Evolutionary conservation across 2,888 invertebrate species (phyloP), one percentile per base, ranked within the genome.

Genomic region (Hermaeophaga mercurialis): DNA sequence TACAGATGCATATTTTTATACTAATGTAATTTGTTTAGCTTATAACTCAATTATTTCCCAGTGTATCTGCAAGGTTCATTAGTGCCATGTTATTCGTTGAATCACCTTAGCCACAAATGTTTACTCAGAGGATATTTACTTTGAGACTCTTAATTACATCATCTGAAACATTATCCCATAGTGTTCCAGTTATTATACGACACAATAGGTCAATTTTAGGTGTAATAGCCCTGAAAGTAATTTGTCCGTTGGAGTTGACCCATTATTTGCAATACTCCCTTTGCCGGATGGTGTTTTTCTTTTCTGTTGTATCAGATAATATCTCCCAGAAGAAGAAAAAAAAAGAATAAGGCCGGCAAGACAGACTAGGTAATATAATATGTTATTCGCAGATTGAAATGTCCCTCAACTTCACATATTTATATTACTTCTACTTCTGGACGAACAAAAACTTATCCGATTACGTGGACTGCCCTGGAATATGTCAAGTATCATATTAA

Each of bases 301-400:
- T 55, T 53, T 49, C 48, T 52, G 47, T 58, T 53, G 57, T 56
- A 44, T 56, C 54, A 44, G 31, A 59, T 56, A 56, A 59, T 56
- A 50, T 55, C 44, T 38, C 56, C 56, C 49, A 26, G 26, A 15
- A 47, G 47, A 56, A 43, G 47, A n/a, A n/a, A n/a, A n/a, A n/a
- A 61, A 56, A 56, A 55, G 49, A 43, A 52, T 50, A 43, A 41
- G 50, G 50, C 26, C 28, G 48, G 43, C 49, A 28, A 11, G 41
- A 33, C 47, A 34, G 48, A 54, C 57, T 43, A 59, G 53, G 59
- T 57, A 49, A 62, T 57, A 38, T 44, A 55, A 62, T 62, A 62
- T 59, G 59, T 62, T 62, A 58, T 62, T 57, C 55, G 49, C 53
- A 59, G 54, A 59, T 61, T 59, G 62, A 53, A 62, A 59, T 47